A percentile compares a stretch with the other conserved stretches of the same genome.
Evolutionary conservation across 2,113 vertebrate genomes (phyloP).

Genomic region (Cheilinus undulatus): DNA sequence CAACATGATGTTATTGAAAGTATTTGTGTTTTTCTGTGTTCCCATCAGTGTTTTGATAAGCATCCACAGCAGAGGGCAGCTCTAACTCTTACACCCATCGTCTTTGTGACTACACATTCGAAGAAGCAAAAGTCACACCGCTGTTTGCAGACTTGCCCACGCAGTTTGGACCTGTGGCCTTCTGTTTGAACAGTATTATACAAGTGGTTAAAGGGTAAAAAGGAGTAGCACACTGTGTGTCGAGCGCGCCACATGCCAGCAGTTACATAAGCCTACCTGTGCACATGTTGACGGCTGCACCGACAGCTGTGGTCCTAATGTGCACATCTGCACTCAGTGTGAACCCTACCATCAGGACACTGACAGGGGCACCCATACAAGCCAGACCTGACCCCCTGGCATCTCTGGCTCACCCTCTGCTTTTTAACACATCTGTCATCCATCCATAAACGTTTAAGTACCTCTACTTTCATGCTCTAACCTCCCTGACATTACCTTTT

Average conservation of each 20-base stretch:
- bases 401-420: not conserved
- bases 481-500: slow-evolving; percentile 21
- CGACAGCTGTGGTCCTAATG: slow-evolving; percentile 1
- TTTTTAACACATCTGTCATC: not conserved
- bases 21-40: not conserved
- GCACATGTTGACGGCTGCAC: slow-evolving; percentile 39
- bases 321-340: slow-evolving; percentile 32
- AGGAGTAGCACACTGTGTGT: slow-evolving; percentile 52
- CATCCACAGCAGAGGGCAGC: not conserved
- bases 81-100: not conserved
- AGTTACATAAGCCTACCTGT: slow-evolving; percentile 72
- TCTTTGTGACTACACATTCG: not conserved
- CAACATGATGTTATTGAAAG: not conserved
- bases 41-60: not conserved
- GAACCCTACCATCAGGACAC: slow-evolving; percentile 26
- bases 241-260: slow-evolving; percentile 43
- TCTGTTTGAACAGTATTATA: slow-evolving; percentile 64
- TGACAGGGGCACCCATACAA: not conserved
- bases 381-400: slow-evolving; percentile 1
- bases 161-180: slow-evolving; percentile 46
- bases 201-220: slow-evolving; percentile 69
- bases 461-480: not conserved
- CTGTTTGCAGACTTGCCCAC: slow-evolving; percentile 60
- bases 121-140: slow-evolving; percentile 45
- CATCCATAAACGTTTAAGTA: not conserved